phyloP scores from a whole-genome alignment of 2,113 vertebrate species.

The Notarius lentiginosus region DNA sequence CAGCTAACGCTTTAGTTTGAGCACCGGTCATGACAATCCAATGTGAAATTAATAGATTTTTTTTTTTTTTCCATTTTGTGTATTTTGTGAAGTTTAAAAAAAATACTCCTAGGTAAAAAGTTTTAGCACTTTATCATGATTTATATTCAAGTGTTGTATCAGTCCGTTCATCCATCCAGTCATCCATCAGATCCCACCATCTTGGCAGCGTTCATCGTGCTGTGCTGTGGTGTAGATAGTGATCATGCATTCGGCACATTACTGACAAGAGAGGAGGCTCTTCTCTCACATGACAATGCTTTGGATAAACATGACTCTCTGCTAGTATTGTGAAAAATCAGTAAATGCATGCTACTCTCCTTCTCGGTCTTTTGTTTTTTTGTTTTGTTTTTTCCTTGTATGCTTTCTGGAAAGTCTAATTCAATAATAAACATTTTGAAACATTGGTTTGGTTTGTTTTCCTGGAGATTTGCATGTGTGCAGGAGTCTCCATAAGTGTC shows the following conservation, averaged over 20 bases:
- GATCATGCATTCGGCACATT: slow-evolving; percentile 38
- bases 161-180: slow-evolving; percentile 56
- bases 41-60: slow-evolving; percentile 63
- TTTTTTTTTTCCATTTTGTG: slow-evolving; percentile 49
- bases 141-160: slow-evolving; percentile 69
- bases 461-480: not conserved
- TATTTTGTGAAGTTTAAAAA: slow-evolving; percentile 49
- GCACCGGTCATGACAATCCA: slow-evolving; percentile 68
- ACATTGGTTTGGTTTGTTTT: slow-evolving; percentile 16
- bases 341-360: slow-evolving; percentile 71
- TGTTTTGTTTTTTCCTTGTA: slow-evolving; percentile 61
- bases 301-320: slow-evolving; percentile 48
- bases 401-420: slow-evolving; percentile 60
- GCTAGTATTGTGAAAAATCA: slow-evolving; percentile 66
- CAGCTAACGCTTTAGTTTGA: slow-evolving; percentile 57
- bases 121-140: slow-evolving; percentile 65
- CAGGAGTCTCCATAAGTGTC: not conserved
- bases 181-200: slow-evolving; percentile 34
- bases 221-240: slow-evolving; percentile 46
- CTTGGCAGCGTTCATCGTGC: slow-evolving; percentile 51
- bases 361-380: slow-evolving; percentile 43
- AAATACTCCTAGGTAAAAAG: slow-evolving; percentile 43
- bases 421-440: slow-evolving; percentile 57
- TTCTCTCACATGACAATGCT: slow-evolving; percentile 47
- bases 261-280: slow-evolving; percentile 18